Percentiles rank a stretch among this genome's conserved stretches.
Evolutionary conservation across 2,113 vertebrate genomes (phyloP).

Genomic region (Acinonyx jubatus): DNA sequence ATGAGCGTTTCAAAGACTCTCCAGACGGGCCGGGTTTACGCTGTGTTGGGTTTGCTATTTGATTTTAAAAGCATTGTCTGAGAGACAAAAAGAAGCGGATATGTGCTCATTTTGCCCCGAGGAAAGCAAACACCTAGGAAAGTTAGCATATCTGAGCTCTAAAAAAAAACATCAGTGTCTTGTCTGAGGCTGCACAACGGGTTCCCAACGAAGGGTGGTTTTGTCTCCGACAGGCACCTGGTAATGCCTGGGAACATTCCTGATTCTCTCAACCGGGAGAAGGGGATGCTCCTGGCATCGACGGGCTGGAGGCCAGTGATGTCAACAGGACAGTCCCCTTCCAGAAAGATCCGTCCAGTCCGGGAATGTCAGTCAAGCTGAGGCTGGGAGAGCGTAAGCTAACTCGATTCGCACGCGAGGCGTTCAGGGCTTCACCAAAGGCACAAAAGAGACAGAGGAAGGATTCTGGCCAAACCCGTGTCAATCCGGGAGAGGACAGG

Average conservation of each 20-base stretch:
- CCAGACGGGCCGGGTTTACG: not conserved
- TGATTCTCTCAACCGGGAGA: fast-evolving
- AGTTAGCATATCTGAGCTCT: not conserved
- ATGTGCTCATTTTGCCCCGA: not conserved
- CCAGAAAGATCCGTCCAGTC: not conserved
- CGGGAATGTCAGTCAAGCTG: fast-evolving
- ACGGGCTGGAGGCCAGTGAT: fast-evolving
- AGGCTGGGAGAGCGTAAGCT: not conserved
- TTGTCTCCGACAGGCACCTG: fast-evolving
- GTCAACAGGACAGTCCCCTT: fast-evolving
- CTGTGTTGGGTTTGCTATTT: not conserved
- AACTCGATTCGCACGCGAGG: fast-evolving
- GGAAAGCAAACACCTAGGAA: not conserved
- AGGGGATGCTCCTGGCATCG: fast-evolving
- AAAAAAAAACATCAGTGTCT: fast-evolving
- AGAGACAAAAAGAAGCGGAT: not conserved
- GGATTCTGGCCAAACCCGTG: not conserved
- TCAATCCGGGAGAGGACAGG: not conserved
- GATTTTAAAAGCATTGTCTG: not conserved
- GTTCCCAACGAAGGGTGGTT: not conserved
- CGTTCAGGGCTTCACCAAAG: too few relatives aligned
- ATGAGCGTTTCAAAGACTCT: fast-evolving
- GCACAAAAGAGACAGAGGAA: not conserved
- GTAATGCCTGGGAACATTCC: not conserved
- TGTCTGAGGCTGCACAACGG: fast-evolving